Base-by-base conservation (phyloP, 1,140 invertebrate genomes). In the Prorops nasuta region DNA sequence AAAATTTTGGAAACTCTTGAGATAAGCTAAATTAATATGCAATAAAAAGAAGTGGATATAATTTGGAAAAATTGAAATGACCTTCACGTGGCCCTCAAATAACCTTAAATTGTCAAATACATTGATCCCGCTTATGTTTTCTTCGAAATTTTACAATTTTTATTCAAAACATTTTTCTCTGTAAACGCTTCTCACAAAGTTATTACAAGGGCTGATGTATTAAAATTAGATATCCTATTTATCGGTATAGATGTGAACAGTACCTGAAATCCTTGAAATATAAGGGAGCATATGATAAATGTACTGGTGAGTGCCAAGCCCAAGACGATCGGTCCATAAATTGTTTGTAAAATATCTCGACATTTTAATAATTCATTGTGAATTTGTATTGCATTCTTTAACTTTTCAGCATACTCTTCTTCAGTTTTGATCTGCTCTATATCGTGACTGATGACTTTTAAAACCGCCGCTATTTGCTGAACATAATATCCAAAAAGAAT, bases 181-280 rank as follows among this genome's bases (percentile, higher is more conserved):
- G n/a, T n/a, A n/a, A n/a, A n/a, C n/a, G n/a, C n/a, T n/a, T n/a
- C n/a, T n/a, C n/a, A n/a, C n/a, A n/a, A n/a, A n/a, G n/a, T n/a
- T n/a, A n/a, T n/a, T n/a, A n/a, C n/a, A n/a, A n/a, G n/a, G n/a
- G n/a, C n/a, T n/a, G n/a, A n/a, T n/a, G n/a, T n/a, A n/a, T n/a
- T n/a, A n/a, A n/a, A n/a, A n/a, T n/a, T n/a, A n/a, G n/a, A n/a
- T n/a, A n/a, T n/a, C n/a, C n/a, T n/a, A n/a, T n/a, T n/a, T n/a
- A n/a, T n/a, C n/a, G n/a, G n/a, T n/a, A n/a, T n/a, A n/a, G n/a
- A n/a, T n/a, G n/a, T n/a, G n/a, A n/a, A n/a, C n/a, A n/a, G n/a
- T n/a, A 69, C 66, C 52, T 64, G 49, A 10, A 59, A 34, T 1
- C 49, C 35, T 35, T 69, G 66, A 43, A 64, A 69, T 22, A 66